Evolutionary conservation across 2,113 vertebrate genomes (phyloP).

Genomic region (Nesoenas mayeri): DNA sequence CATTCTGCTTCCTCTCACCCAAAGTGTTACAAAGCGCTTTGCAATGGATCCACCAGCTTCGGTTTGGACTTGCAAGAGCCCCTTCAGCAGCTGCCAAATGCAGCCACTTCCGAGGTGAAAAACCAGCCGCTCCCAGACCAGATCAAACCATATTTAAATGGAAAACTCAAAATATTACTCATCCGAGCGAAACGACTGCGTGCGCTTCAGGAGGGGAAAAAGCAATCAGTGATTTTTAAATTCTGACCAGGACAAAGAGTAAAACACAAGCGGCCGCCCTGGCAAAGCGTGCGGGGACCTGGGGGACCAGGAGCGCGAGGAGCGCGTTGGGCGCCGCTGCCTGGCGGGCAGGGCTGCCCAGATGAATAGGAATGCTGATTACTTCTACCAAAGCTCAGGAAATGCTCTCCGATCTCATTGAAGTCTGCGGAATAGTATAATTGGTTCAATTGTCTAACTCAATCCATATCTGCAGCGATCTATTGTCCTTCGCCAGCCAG

Average conservation of each 20-base stretch:
- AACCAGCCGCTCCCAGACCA: neutral
- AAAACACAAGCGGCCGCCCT: accelerated
- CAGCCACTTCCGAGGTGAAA: neutral
- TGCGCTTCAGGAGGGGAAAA: neutral
- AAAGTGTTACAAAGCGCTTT: constrained; percentile 29
- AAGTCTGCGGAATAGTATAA: neutral
- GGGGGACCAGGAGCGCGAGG: neutral
- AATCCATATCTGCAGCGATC: constrained; percentile 2
- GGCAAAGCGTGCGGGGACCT: accelerated
- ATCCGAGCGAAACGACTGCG: neutral
- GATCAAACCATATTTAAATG: neutral
- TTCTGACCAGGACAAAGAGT: neutral
- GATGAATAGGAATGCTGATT: constrained; percentile 28
- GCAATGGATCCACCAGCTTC: neutral
- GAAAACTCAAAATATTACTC: neutral
- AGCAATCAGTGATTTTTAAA: neutral
- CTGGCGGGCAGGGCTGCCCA: neutral
- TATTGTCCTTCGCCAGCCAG: neutral
- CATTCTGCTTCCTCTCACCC: constrained; percentile 44
- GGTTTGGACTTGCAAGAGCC: neutral
- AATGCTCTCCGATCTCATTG: neutral
- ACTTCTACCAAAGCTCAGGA: neutral
- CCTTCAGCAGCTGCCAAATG: neutral
- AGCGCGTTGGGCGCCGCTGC: neutral
- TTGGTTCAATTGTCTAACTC: constrained; percentile 43